These are phyloP conservation scores for Lepidocyrtinus sp. DNA, from an alignment of 2,888 invertebrate genomes.

Conservation along the genomic window DNA sequence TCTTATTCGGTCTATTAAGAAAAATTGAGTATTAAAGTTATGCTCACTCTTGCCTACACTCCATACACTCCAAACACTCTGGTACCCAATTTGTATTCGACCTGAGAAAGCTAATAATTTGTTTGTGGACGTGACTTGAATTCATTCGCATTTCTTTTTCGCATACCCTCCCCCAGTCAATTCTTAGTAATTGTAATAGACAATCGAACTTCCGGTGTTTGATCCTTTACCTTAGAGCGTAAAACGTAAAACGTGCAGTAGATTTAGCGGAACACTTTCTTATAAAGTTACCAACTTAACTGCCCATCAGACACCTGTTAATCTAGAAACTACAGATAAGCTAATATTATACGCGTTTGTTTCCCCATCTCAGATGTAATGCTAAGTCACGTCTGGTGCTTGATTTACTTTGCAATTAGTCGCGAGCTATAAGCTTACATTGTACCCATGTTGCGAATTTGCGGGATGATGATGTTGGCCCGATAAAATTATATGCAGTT, in stretches of 20 bases:
- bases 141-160: constrained; percentile 39
- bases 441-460: constrained; percentile 39
- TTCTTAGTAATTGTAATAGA: constrained; percentile 28
- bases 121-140: constrained; percentile 50
- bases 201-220: constrained; percentile 54
- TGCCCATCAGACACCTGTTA: constrained; percentile 45
- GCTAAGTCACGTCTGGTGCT: neutral
- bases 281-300: constrained; percentile 40
- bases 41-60: too few relatives aligned
- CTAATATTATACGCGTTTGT: constrained; percentile 10
- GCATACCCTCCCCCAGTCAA: constrained; percentile 12
- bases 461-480: too few relatives aligned
- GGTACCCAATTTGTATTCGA: constrained; percentile 52
- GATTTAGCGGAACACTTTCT: constrained; percentile 29
- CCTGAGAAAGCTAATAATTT: constrained; percentile 35
- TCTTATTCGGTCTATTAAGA: too few relatives aligned
- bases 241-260: neutral
- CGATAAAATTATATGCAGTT: constrained; percentile 38
- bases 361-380: neutral
- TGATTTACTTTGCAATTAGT: constrained; percentile 15
- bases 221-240: too few relatives aligned
- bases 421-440: constrained; percentile 21
- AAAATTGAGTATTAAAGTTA: too few relatives aligned
- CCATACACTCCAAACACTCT: too few relatives aligned
- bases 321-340: constrained; percentile 18